Percentiles rank a stretch among this genome's conserved stretches.
These are phyloP conservation scores for Pterobdella sp. DNA, from an alignment of 2,888 invertebrate species.

Conservation along the genomic window DNA sequence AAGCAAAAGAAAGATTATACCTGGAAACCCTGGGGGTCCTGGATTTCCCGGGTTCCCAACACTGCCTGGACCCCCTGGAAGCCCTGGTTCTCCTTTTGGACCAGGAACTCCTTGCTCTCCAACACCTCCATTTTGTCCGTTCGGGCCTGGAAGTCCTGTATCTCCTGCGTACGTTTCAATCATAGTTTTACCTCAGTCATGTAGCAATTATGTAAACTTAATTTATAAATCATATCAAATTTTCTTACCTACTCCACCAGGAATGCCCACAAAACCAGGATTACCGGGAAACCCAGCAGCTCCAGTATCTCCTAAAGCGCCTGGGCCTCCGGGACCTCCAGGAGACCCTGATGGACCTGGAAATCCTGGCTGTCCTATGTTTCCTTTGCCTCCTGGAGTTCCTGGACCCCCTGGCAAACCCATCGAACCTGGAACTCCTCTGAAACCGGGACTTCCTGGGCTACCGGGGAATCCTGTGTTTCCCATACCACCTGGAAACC, in stretches of 20 bases:
- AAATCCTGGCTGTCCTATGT: conserved; percentile 1
- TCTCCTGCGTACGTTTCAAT: neutral
- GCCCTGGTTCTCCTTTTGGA: neutral
- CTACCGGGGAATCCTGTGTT: neutral
- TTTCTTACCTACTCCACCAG: conserved; percentile 9
- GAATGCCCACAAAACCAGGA: conserved; percentile 3
- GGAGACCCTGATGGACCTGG: neutral
- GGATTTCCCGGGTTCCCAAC: conserved; percentile 23
- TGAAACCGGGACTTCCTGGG: conserved; percentile 7
- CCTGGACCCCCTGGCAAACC: conserved; percentile 10
- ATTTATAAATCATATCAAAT: neutral
- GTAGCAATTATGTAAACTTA: too few species aligned
- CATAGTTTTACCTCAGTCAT: neutral
- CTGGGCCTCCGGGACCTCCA: neutral
- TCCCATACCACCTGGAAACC: conserved; percentile 21
- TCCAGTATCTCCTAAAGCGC: conserved; percentile 33
- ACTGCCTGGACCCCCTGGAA: neutral
- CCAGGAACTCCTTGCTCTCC: neutral
- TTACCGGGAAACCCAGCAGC: conserved; percentile 33
- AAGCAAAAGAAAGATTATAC: too few species aligned
- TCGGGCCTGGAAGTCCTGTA: neutral
- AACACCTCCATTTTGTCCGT: neutral
- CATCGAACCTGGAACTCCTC: conserved; percentile 8
- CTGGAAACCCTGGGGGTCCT: conserved; percentile 30
- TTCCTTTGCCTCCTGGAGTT: neutral